Evolutionary conservation across 2,113 vertebrate genomes (phyloP).

Genomic region (Dunckerocampus dactyliophorus): DNA sequence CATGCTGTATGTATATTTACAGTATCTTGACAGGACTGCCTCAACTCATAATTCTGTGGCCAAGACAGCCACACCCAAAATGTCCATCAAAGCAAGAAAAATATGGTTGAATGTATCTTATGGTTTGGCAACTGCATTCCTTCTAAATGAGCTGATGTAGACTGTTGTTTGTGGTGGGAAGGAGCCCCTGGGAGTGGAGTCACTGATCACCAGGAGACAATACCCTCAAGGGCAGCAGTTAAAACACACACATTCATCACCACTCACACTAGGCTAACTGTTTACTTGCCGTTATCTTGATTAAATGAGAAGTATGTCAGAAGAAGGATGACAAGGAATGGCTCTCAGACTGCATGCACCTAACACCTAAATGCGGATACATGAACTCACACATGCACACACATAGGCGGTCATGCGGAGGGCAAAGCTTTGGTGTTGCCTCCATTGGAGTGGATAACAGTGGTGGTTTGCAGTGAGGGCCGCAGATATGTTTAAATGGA

Average conservation of each 20-base stretch:
- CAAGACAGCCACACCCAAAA: neutral
- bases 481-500: conserved; percentile 65
- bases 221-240: conserved; percentile 40
- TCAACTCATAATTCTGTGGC: conserved; percentile 6
- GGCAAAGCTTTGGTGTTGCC: conserved; percentile 49
- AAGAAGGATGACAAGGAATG: conserved; percentile 50
- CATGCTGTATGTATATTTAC: neutral
- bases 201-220: conserved; percentile 58
- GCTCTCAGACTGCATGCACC: conserved; percentile 24
- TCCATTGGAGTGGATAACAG: conserved; percentile 55
- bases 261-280: conserved; percentile 24
- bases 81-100: conserved; percentile 13
- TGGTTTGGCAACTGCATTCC: conserved; percentile 42
- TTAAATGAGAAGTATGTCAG: conserved; percentile 25
- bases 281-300: conserved; percentile 47
- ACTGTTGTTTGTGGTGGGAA: conserved; percentile 53
- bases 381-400: conserved; percentile 14
- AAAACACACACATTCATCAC: conserved; percentile 61
- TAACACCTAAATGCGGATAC: conserved; percentile 21
- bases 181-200: conserved; percentile 36
- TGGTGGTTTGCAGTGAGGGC: conserved; percentile 54
- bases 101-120: conserved; percentile 25
- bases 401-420: conserved; percentile 38
- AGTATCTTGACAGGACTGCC: conserved; percentile 13
- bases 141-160: conserved; percentile 35